phyloP scores from a whole-genome alignment of 2,113 vertebrate genomes.

The Pelmatolapia mariae region DNA sequence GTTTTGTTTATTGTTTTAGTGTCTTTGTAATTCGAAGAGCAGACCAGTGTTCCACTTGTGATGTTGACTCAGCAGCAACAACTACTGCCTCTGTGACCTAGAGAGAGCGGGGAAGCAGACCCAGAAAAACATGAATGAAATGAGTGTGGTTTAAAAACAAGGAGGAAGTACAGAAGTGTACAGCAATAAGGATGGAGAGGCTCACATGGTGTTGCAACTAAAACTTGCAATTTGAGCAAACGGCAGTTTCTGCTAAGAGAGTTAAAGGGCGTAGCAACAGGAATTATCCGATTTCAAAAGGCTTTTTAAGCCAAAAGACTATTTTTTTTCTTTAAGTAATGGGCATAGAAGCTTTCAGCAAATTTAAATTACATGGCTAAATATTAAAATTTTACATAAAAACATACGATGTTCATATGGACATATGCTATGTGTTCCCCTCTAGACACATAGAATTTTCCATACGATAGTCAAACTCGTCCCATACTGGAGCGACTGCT shows the following conservation, averaged over 20 bases:
- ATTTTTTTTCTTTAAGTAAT: neutral
- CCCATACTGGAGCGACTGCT: neutral
- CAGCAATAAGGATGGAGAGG: neutral
- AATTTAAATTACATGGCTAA: neutral
- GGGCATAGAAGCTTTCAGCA: neutral
- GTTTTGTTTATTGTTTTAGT: neutral
- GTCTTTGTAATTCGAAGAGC: conserved; percentile 3
- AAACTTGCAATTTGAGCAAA: neutral
- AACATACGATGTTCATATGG: neutral
- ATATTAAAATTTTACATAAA: neutral
- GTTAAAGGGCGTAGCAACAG: neutral
- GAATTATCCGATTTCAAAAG: neutral
- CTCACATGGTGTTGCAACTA: neutral
- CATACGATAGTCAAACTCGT: neutral
- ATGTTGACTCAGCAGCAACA: conserved; percentile 60
- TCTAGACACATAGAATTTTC: neutral
- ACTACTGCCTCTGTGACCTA: conserved; percentile 45
- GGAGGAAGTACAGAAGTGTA: neutral
- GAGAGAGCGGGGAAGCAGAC: conserved; percentile 10
- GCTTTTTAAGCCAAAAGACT: neutral
- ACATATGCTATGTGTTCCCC: neutral
- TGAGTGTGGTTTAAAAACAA: neutral
- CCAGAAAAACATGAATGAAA: conserved; percentile 17
- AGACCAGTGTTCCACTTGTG: conserved; percentile 46
- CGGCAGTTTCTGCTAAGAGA: neutral